Percentiles rank a stretch among this genome's conserved stretches.
phyloP scores from a whole-genome alignment of 1,140 invertebrate genomes.

The Heliconius hermathena region DNA sequence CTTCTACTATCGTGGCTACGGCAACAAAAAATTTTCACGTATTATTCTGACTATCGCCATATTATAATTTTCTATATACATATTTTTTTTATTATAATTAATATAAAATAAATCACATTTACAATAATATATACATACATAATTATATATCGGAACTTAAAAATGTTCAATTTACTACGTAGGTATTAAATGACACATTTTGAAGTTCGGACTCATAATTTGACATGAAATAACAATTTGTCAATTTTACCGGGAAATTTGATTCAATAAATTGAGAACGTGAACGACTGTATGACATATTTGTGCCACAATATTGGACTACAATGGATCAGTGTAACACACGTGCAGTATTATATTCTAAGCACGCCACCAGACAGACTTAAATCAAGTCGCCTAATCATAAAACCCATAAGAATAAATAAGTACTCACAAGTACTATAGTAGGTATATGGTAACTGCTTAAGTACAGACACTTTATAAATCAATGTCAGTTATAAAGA shows the following conservation, averaged over 20 bases:
- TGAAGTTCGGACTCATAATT: too few species aligned
- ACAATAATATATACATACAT: too few species aligned
- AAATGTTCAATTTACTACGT: too few species aligned
- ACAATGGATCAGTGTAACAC: constrained; percentile 46
- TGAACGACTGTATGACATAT: neutral
- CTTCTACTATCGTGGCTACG: constrained; percentile 60
- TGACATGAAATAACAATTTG: too few species aligned
- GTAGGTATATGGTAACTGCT: neutral
- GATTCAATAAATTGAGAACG: neutral
- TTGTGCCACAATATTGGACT: constrained; percentile 26
- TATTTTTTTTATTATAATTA: too few species aligned
- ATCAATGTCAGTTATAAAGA: neutral
- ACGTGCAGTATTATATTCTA: constrained; percentile 51
- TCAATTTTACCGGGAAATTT: too few species aligned
- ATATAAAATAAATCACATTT: too few species aligned
- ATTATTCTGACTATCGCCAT: too few species aligned
- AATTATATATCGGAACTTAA: too few species aligned
- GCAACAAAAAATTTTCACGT: too few species aligned
- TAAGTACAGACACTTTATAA: neutral
- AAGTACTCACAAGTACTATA: neutral
- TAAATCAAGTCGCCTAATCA: neutral
- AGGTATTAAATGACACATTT: too few species aligned
- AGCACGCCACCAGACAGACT: constrained; percentile 40
- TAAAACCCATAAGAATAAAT: neutral
- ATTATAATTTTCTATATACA: too few species aligned